phyloP scores from a whole-genome alignment of 1,140 invertebrate species.

The Microvelia longipes region DNA sequence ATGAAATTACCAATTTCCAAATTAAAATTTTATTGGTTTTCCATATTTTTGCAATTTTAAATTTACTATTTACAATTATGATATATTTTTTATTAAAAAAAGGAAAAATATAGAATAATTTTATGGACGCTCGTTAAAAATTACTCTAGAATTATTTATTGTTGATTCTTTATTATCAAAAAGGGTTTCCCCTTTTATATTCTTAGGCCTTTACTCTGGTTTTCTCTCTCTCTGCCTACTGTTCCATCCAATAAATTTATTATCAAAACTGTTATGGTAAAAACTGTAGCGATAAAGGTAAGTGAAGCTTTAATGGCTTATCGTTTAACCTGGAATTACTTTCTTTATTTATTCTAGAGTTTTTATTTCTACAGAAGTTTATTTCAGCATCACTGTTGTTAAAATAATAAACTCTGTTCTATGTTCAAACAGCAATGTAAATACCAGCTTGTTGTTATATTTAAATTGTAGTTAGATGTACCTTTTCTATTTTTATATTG shows the following conservation, averaged over 20 bases:
- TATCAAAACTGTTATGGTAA: neutral
- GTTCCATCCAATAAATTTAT: neutral
- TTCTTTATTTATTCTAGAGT: neutral
- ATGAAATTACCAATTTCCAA: too few relatives aligned
- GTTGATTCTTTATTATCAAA: neutral
- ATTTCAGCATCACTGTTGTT: too few relatives aligned
- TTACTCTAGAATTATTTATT: neutral
- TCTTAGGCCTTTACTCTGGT: neutral
- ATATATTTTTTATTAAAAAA: too few relatives aligned
- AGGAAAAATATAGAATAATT: neutral
- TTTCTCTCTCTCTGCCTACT: slow-evolving; percentile 2
- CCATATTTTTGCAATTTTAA: too few relatives aligned
- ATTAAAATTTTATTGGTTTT: too few relatives aligned
- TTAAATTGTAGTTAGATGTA: too few relatives aligned
- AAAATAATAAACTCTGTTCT: too few relatives aligned
- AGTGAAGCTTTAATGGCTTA: neutral
- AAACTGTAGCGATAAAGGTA: neutral
- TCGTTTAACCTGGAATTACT: neutral
- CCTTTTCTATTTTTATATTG: too few relatives aligned
- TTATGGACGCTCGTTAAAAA: neutral
- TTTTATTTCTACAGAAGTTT: too few relatives aligned
- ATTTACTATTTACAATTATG: too few relatives aligned
- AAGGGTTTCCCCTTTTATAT: slow-evolving; percentile 11
- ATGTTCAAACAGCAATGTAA: too few relatives aligned
- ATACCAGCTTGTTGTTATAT: too few relatives aligned